Percentiles rank a stretch among this genome's conserved stretches.
These are phyloP conservation scores for Caenorhabditis latens DNA, from an alignment of 1,140 invertebrate species.

Conservation along the genomic window DNA sequence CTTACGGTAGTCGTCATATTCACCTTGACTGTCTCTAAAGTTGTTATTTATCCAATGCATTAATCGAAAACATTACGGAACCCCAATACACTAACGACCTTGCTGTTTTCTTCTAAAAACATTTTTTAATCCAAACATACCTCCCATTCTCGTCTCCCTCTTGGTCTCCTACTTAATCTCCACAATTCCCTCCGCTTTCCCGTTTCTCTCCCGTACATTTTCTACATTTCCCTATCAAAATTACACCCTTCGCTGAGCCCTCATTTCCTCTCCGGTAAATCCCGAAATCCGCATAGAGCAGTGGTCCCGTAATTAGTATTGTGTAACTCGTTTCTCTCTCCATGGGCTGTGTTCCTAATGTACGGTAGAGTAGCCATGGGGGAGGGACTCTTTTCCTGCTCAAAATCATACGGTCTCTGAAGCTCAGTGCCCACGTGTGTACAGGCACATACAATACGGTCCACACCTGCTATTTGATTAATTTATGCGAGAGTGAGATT, in stretches of 20 bases:
- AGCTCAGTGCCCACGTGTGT: conserved; percentile 16
- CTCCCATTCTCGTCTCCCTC: background rate
- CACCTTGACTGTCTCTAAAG: too few relatives aligned
- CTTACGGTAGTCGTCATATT: too few relatives aligned
- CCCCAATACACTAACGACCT: background rate
- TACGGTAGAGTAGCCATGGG: background rate
- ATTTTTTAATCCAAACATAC: conserved; percentile 6
- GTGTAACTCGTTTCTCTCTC: background rate
- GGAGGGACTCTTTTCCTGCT: background rate
- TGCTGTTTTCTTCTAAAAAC: background rate
- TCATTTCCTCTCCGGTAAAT: conserved; percentile 37
- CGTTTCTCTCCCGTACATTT: background rate
- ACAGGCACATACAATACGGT: conserved; percentile 51
- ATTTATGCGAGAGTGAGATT: conserved; percentile 44
- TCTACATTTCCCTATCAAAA: conserved; percentile 20
- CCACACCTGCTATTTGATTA: conserved; percentile 53
- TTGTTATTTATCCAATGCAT: too few relatives aligned
- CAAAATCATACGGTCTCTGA: conserved; percentile 34
- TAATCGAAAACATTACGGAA: too few relatives aligned
- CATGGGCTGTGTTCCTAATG: background rate
- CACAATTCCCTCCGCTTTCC: too few relatives aligned
- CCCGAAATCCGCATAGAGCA: conserved; percentile 32
- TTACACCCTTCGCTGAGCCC: conserved; percentile 31
- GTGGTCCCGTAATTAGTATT: conserved; percentile 33
- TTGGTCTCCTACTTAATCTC: background rate